Evolutionary conservation across 1,140 invertebrate species (phyloP).

Genomic region (Psilanteris sp.): DNA sequence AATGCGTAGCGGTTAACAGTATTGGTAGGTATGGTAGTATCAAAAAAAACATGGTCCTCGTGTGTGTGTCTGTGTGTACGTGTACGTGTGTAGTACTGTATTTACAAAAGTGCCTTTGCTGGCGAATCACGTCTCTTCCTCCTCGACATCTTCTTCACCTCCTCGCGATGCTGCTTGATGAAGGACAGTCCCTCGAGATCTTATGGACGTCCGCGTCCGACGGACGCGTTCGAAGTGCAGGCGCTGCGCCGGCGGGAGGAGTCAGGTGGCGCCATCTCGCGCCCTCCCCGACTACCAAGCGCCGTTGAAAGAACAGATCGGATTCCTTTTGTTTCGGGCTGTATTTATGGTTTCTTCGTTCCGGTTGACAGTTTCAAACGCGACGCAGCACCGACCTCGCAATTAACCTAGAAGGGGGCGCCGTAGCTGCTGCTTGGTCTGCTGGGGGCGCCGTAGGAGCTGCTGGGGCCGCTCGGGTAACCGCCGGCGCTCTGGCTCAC

Average conservation of each 20-base stretch:
- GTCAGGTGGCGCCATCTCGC: conserved; percentile 27
- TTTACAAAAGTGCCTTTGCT: conserved; percentile 57
- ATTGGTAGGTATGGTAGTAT: conserved; percentile 65
- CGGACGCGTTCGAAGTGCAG: no score
- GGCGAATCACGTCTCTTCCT: conserved; percentile 64
- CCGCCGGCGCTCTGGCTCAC: conserved; percentile 77
- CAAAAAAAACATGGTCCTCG: conserved; percentile 63
- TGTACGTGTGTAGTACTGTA: conserved; percentile 58
- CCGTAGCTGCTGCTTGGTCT: conserved; percentile 73
- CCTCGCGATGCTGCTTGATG: conserved; percentile 62
- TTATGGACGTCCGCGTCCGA: conserved; percentile 45
- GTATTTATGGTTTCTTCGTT: no score
- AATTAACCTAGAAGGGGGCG: conserved; percentile 66
- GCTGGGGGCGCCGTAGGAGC: conserved; percentile 78
- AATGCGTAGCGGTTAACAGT: conserved; percentile 75
- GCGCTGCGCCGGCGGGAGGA: no score
- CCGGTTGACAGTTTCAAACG: background rate
- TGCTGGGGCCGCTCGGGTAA: conserved; percentile 82
- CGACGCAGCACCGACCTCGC: conserved; percentile 15
- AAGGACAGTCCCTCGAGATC: conserved; percentile 48
- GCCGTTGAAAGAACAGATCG: no score
- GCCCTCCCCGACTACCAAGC: no score
- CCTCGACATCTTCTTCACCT: conserved; percentile 45
- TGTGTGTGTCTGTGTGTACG: conserved; percentile 54
- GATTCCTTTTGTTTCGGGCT: no score